phyloP scores from a whole-genome alignment of 2,888 invertebrate genomes.

The Phorcus lineatus region DNA sequence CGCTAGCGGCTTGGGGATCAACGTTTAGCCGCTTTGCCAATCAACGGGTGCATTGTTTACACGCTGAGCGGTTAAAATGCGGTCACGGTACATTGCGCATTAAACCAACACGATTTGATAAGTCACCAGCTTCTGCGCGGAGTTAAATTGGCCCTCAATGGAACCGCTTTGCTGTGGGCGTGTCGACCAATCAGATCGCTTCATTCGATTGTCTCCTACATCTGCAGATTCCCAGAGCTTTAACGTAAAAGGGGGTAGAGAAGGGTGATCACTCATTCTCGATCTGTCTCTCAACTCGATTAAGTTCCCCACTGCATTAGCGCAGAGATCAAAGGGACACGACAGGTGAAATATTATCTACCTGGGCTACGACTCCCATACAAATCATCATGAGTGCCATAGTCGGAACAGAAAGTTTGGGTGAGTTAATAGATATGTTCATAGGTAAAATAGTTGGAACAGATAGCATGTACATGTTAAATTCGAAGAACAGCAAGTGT shows the following conservation, averaged over 20 bases:
- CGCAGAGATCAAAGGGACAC: neutral
- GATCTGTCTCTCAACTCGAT: neutral
- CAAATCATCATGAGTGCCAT: neutral
- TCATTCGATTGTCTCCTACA: neutral
- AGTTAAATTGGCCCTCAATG: constrained; percentile 1
- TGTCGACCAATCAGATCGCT: constrained; percentile 22
- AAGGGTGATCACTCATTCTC: constrained; percentile 13
- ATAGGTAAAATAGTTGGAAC: too few relatives aligned
- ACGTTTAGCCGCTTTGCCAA: neutral
- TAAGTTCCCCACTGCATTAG: neutral
- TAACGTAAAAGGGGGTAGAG: neutral
- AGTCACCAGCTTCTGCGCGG: neutral
- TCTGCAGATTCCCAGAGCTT: constrained; percentile 1
- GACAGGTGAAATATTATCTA: neutral
- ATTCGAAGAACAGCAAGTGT: too few relatives aligned
- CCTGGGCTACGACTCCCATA: neutral
- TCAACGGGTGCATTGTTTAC: neutral
- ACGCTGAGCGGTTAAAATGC: neutral
- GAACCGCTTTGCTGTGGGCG: constrained; percentile 10
- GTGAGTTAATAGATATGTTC: neutral
- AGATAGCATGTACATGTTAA: too few relatives aligned
- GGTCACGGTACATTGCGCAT: constrained; percentile 8
- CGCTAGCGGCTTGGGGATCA: neutral
- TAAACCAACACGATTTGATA: neutral
- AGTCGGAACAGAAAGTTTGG: neutral